Conservation (phyloP, 1,140 invertebrate species). For the Drosophila sp. region DNA sequence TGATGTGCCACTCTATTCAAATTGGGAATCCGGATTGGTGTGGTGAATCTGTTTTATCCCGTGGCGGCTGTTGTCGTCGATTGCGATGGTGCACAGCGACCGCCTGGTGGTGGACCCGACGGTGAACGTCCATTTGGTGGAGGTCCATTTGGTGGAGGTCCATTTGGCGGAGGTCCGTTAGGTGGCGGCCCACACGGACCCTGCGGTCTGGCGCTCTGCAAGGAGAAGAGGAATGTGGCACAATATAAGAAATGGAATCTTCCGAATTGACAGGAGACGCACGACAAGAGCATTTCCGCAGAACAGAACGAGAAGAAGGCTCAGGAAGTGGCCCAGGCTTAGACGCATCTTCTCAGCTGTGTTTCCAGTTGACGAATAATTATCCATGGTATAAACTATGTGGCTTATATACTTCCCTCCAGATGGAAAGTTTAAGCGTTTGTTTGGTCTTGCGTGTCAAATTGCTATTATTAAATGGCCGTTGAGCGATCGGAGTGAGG, state of each 20-base stretch:
- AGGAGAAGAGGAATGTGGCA: neutral
- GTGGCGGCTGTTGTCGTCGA: slow-evolving; percentile 59
- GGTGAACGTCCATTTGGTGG: slow-evolving; percentile 60
- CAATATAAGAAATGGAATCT: neutral
- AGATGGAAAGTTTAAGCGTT: slow-evolving; percentile 14
- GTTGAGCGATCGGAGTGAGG: too few species aligned
- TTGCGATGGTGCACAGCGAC: slow-evolving; percentile 38
- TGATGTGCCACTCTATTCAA: neutral
- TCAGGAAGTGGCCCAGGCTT: slow-evolving; percentile 45
- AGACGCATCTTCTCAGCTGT: slow-evolving; percentile 59
- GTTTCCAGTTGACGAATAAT: slow-evolving; percentile 15
- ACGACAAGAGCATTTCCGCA: slow-evolving; percentile 52
- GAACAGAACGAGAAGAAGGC: slow-evolving; percentile 56
- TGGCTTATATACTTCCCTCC: slow-evolving; percentile 9
- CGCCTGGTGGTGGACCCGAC: slow-evolving; percentile 55
- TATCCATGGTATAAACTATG: neutral
- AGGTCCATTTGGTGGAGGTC: slow-evolving; percentile 57
- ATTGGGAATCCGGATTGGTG: neutral
- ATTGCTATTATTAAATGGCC: slow-evolving; percentile 34
- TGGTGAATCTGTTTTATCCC: slow-evolving; percentile 17
- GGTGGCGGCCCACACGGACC: slow-evolving; percentile 60
- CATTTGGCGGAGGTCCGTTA: slow-evolving; percentile 58
- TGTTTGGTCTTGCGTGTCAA: slow-evolving; percentile 49
- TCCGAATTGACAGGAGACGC: neutral
- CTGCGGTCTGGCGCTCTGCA: slow-evolving; percentile 53